Percentiles rank a stretch among this genome's conserved stretches.
These are phyloP conservation scores for Andrena camellia DNA, from an alignment of 2,888 invertebrate genomes.

Conservation along the genomic window DNA sequence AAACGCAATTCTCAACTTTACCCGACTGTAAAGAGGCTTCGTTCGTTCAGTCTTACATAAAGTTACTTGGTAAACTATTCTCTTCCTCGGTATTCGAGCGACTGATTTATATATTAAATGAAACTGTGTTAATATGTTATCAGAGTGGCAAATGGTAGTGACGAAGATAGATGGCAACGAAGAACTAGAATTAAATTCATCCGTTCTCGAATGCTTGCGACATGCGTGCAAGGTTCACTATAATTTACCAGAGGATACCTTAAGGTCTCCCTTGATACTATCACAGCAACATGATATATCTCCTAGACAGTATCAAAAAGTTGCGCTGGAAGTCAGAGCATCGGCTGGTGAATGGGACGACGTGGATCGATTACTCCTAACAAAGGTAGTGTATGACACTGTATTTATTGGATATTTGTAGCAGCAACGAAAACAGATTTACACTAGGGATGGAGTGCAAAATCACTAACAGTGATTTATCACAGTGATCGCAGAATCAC, in stretches of 20 bases:
- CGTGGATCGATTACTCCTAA: conserved; percentile 88
- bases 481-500: no score
- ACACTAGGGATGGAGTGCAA: no score
- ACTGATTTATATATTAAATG: neutral
- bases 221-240: conserved; percentile 87
- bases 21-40: conserved; percentile 81
- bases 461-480: no score
- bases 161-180: conserved; percentile 82
- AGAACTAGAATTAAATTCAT: conserved; percentile 76
- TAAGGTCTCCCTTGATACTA: conserved; percentile 87
- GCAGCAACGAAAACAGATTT: no score
- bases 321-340: conserved; percentile 88
- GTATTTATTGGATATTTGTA: neutral
- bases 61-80: conserved; percentile 79
- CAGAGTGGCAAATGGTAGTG: conserved; percentile 88
- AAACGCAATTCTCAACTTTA: conserved; percentile 80
- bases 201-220: conserved; percentile 86
- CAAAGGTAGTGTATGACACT: conserved; percentile 85
- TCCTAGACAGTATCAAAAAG: conserved; percentile 90
- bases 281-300: conserved; percentile 86
- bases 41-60: conserved; percentile 82
- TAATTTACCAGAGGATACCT: conserved; percentile 86
- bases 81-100: neutral
- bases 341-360: conserved; percentile 88
- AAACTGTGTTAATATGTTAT: conserved; percentile 41